Conservation (phyloP, 1,140 invertebrate genomes). For the Bursaphelenchus mucronatus region DNA sequence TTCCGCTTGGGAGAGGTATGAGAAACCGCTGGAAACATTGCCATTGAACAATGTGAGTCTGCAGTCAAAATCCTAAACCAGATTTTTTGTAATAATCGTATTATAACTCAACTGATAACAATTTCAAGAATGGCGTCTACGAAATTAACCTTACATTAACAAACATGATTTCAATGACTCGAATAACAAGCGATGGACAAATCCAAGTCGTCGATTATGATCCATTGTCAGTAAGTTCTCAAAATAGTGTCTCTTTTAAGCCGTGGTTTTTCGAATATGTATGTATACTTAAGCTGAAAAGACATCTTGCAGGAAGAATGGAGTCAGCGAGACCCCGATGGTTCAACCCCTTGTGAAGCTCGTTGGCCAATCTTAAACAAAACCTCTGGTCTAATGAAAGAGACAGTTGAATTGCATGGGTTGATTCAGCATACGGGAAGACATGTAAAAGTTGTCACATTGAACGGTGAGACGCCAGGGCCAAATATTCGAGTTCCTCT, state of each 20-base stretch:
- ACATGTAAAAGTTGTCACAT: slow-evolving; percentile 44
- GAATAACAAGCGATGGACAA: slow-evolving; percentile 12
- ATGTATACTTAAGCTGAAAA: background rate
- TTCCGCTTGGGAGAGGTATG: too few species aligned
- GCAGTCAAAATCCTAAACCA: too few species aligned
- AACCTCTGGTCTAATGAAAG: slow-evolving; percentile 1
- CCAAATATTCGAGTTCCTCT: slow-evolving; percentile 50
- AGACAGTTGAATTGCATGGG: slow-evolving; percentile 24
- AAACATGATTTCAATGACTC: slow-evolving; percentile 41
- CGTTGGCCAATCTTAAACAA: slow-evolving; percentile 6
- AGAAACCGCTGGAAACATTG: too few species aligned
- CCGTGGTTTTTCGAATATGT: slow-evolving; percentile 11
- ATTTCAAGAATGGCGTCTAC: slow-evolving; percentile 48
- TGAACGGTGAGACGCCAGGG: slow-evolving; percentile 52
- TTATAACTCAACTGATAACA: background rate
- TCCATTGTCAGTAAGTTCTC: slow-evolving; percentile 27
- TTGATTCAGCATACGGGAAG: slow-evolving; percentile 35
- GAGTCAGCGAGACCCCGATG: slow-evolving; percentile 24
- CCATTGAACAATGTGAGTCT: too few species aligned
- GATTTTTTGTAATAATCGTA: too few species aligned
- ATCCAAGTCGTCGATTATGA: slow-evolving; percentile 45
- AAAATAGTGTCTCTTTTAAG: background rate
- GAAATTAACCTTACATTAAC: slow-evolving; percentile 38
- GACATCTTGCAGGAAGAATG: slow-evolving; percentile 23
- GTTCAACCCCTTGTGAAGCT: slow-evolving; percentile 13